Evolutionary conservation across 2,113 vertebrate species (phyloP).

Genomic region (Taurulus bubalis): DNA sequence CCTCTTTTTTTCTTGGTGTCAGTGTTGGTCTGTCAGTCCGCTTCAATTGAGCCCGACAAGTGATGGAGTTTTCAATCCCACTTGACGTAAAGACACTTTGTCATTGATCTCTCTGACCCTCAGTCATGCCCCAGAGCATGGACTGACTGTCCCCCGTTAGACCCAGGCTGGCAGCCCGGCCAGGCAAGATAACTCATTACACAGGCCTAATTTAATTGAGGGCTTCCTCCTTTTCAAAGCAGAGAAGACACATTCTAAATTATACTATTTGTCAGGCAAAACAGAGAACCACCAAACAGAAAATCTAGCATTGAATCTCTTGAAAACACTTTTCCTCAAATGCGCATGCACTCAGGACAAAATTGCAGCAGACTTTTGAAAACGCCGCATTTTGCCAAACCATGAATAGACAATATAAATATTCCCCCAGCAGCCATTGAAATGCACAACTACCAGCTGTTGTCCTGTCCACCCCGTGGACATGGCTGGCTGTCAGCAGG

Average conservation of each 20-base stretch:
- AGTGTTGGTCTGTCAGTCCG: constrained; percentile 13
- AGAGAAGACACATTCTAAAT: constrained; percentile 3
- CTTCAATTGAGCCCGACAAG: constrained; percentile 8
- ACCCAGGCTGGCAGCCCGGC: constrained; percentile 29
- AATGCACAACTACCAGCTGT: constrained; percentile 84
- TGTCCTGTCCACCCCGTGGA: constrained; percentile 76
- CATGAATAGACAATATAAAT: constrained; percentile 29
- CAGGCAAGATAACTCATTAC: constrained; percentile 39
- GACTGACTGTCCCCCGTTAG: constrained; percentile 35
- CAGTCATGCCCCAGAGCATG: constrained; percentile 5
- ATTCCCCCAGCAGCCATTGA: constrained; percentile 73
- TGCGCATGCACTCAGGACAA: background rate
- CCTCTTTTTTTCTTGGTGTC: background rate
- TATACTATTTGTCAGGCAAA: background rate
- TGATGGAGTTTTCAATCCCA: constrained; percentile 43
- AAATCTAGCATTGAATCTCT: background rate
- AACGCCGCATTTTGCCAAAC: constrained; percentile 30
- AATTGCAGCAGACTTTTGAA: constrained; percentile 12
- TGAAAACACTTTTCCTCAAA: constrained; percentile 1
- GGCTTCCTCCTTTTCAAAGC: constrained; percentile 43
- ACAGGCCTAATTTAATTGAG: constrained; percentile 39
- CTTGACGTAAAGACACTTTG: constrained; percentile 42
- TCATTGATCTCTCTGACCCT: constrained; percentile 53
- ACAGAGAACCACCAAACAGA: background rate
- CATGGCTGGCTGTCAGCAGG: constrained; percentile 81